Evolutionary conservation across 2,113 vertebrate genomes (phyloP), one percentile per base, ranked within the genome.

Genomic region (Eolophus roseicapilla): DNA sequence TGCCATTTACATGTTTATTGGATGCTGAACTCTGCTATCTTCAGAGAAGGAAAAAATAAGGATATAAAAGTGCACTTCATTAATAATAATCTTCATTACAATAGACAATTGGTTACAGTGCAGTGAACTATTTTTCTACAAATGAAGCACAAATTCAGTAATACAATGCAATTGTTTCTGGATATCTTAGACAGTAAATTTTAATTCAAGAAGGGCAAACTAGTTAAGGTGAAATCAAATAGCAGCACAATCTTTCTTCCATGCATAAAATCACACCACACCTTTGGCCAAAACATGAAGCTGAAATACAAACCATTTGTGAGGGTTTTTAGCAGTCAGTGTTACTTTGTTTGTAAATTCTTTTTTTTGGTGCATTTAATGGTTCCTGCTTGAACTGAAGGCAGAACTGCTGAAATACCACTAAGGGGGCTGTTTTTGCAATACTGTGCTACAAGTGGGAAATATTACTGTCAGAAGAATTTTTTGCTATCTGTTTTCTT

Each of bases 1-100:
- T 44, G 55, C 35, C 93, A 83, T 95, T 91, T 90, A 82, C 41
- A n/a, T 67, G 83, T 91, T 94, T 94, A 65, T 84, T 5, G 3
- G 62, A 68, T 88, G 55, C 78, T 73, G 57, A 95, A 82, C 52
- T 96, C 80, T 62, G 39, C 69, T 95, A n/a, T 96, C 89, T 92
- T 94, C 62, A 0, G 1, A 70, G 88, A 20, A 81, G 31, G 7
- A 64, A 95, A 84, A 93, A 78, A 86, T 69, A 71, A 89, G 84
- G 49, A 82, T 95, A 62, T 86, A 88, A 52, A 81, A 91, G 35
- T 79, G 63, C 50, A 79, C 28, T 92, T 46, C 19, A 63, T 74
- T 95, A 92, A 90, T 92, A 91, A 87, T 82, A 86, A 88, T 29
- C 74, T 82, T 93, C 62, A 37, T 86, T 92, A 47, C 82, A 90